Percentiles rank a stretch among this genome's conserved stretches.
Conservation (phyloP, 2,113 vertebrate genomes). For the Cyphomyrus discorhynchus region DNA sequence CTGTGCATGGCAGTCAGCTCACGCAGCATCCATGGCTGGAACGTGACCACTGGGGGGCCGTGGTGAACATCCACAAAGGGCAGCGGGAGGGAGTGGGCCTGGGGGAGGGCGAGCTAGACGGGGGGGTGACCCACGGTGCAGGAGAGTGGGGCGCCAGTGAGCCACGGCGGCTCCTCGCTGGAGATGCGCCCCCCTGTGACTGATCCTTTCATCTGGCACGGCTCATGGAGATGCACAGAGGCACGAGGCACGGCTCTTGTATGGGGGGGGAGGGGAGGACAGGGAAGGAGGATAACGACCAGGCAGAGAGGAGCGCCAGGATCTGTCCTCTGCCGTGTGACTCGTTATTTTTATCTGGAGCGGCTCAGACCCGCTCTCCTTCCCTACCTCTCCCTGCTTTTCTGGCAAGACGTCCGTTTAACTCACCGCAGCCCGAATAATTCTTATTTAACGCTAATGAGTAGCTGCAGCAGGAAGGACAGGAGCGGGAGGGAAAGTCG, state of each 20-base stretch:
- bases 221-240: too few relatives aligned
- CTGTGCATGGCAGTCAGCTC: background rate
- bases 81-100: background rate
- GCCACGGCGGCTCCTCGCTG: background rate
- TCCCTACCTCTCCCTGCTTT: slow-evolving; percentile 8
- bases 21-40: background rate
- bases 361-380: slow-evolving; percentile 50
- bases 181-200: background rate
- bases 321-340: slow-evolving; percentile 69
- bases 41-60: background rate
- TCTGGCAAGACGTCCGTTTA: slow-evolving; percentile 36
- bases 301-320: slow-evolving; percentile 58
- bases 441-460: slow-evolving; percentile 38
- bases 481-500: background rate
- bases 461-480: background rate
- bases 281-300: too few relatives aligned
- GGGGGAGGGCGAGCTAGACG: background rate
- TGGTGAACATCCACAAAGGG: background rate
- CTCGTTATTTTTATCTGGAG: slow-evolving; percentile 83
- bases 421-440: slow-evolving; percentile 32
- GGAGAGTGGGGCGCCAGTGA: background rate
- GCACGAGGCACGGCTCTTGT: too few relatives aligned
- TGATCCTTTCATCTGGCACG: background rate
- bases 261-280: too few relatives aligned
- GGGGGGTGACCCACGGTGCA: background rate